phyloP scores from a whole-genome alignment of 2,888 invertebrate genomes.

The Troides helena region DNA sequence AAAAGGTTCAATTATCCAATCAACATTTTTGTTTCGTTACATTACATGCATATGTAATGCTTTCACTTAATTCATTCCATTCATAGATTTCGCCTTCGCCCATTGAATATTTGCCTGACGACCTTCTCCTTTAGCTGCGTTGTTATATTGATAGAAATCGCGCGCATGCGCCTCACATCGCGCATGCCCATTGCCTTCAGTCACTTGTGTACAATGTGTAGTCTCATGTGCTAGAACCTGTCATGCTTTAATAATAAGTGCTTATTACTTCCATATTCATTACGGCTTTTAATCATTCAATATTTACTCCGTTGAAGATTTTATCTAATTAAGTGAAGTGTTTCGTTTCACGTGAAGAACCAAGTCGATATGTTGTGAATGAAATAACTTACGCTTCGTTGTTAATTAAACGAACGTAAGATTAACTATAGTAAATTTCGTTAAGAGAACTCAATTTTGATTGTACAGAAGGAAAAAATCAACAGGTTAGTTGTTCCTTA shows the following conservation, averaged over 20 bases:
- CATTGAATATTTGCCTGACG: constrained; percentile 55
- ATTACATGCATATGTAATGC: constrained; percentile 17
- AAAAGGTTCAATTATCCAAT: not conserved
- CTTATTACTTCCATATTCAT: constrained; percentile 37
- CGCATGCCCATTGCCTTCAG: constrained; percentile 40
- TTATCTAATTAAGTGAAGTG: not conserved
- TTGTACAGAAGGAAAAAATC: constrained; percentile 47
- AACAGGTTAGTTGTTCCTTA: constrained; percentile 65
- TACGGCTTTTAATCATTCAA: constrained; percentile 3
- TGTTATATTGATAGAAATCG: constrained; percentile 66
- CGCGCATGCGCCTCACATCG: constrained; percentile 54
- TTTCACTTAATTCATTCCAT: constrained; percentile 46
- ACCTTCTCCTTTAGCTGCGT: constrained; percentile 52
- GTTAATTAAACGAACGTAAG: constrained; percentile 2
- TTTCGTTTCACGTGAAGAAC: not conserved
- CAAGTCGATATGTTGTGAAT: constrained; percentile 9
- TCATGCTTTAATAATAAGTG: constrained; percentile 62
- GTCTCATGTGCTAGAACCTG: constrained; percentile 56
- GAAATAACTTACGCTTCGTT: not conserved
- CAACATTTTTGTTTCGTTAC: not conserved
- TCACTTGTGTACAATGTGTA: constrained; percentile 60
- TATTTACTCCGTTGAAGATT: not conserved
- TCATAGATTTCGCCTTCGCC: constrained; percentile 62
- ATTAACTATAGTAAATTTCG: constrained; percentile 13
- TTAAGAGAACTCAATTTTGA: constrained; percentile 3